Conservation (phyloP, 1,140 invertebrate species). For the Druon quercuslanigerum region DNA sequence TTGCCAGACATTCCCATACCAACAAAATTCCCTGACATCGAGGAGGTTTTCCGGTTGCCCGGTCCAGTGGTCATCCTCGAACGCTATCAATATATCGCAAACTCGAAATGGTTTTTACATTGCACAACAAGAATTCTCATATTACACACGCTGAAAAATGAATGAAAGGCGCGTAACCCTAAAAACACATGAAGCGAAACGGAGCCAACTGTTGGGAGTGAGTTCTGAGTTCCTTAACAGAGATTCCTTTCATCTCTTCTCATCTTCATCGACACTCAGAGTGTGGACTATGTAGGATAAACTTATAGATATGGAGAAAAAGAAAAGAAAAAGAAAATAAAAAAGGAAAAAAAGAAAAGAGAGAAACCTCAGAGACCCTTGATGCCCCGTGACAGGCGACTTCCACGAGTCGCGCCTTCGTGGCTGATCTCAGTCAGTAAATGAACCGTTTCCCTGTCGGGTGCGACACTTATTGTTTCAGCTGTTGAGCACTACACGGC, state of each 20-base stretch:
- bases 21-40: too few relatives aligned
- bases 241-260: slow-evolving; percentile 51
- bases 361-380: slow-evolving; percentile 13
- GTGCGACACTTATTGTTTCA: slow-evolving; percentile 26
- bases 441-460: slow-evolving; percentile 19
- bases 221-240: slow-evolving; percentile 43
- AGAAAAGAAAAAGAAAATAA: neutral
- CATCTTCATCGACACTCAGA: slow-evolving; percentile 35
- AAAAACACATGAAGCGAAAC: slow-evolving; percentile 40
- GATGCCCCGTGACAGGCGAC: slow-evolving; percentile 35
- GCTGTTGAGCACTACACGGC: neutral
- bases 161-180: slow-evolving; percentile 40
- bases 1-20: too few relatives aligned
- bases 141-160: slow-evolving; percentile 27
- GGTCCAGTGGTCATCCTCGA: too few relatives aligned
- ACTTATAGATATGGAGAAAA: neutral
- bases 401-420: slow-evolving; percentile 32
- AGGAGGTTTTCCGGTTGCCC: too few relatives aligned
- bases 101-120: too few relatives aligned
- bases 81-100: too few relatives aligned
- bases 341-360: neutral
- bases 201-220: slow-evolving; percentile 30
- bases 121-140: too few relatives aligned
- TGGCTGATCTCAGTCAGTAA: neutral
- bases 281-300: slow-evolving; percentile 7